Evolutionary conservation across 2,113 vertebrate species (phyloP), one percentile per base, ranked within the genome.

Genomic region (Loxodonta africana): DNA sequence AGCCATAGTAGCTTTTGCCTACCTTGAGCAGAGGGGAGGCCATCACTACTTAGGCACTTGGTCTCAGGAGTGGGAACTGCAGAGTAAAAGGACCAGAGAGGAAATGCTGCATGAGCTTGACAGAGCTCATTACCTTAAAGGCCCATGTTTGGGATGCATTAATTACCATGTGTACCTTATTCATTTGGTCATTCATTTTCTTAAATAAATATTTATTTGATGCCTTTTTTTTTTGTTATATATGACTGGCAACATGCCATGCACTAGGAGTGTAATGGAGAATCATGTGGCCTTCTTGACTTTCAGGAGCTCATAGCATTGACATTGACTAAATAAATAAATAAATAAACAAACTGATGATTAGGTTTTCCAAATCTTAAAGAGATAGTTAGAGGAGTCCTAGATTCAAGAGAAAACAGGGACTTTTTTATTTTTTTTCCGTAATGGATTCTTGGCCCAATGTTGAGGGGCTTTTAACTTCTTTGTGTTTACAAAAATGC

Each of bases 151-250:
- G 53, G 46, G 44, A 90, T 57, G 25, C n/a, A 33, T 81, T 76
- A 83, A 44, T 77, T 69, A 41, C 80, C 46, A 87, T 1, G 26
- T n/a, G 26, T 17, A 23, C 37, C 37, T 90, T 83, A 81, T 37
- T 84, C 21, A 57, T 57, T 82, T 78, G 60, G 41, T 17, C 48
- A 23, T 82, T 92, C 26, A 33, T 71, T 86, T 89, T 92, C 41
- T 33, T 90, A 67, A 78, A 48, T 41, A 83, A 87, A 65, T 97
- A 73, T 57, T 78, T 90, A 83, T 53, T 93, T 83, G 60, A 26
- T 86, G 1, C 60, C 53, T 86, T 7, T 48, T 37, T 37, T 37
- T 37, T 37, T 37, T 37, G 37, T 37, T 37, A 37, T 88, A 18
- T 8, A 60, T 57, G 7, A 18, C 6, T 28, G 93, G 30, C 76